Evolutionary conservation across 1,140 invertebrate species (phyloP).

Genomic region (Philaenus spumarius): DNA sequence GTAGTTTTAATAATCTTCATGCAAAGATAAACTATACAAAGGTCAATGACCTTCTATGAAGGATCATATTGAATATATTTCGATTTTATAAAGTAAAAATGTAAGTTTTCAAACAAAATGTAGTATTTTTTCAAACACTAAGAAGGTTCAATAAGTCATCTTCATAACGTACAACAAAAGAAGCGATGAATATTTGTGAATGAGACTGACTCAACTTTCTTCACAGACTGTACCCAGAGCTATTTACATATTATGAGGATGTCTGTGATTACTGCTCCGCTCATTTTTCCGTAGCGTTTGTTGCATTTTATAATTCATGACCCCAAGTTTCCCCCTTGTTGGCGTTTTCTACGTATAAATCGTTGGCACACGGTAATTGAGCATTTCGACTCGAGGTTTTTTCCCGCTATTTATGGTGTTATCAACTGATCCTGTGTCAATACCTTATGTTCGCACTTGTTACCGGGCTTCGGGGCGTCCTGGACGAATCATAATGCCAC

Average conservation of each 20-base stretch:
- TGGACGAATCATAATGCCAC: no score
- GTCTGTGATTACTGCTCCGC: conserved; percentile 12
- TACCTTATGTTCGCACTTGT: conserved; percentile 16
- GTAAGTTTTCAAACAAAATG: no score
- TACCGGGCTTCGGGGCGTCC: neutral
- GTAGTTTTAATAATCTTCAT: no score
- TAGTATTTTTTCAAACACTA: no score
- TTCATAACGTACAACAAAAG: neutral
- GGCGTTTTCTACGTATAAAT: conserved; percentile 15
- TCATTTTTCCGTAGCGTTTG: conserved; percentile 16
- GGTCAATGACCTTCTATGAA: no score
- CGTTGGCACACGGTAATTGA: neutral
- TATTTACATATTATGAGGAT: conserved; percentile 18
- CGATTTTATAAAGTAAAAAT: no score
- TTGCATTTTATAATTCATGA: conserved; percentile 15
- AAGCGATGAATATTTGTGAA: neutral
- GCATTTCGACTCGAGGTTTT: no score
- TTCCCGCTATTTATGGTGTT: conserved; percentile 12
- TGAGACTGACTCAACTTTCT: neutral
- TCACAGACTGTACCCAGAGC: conserved; percentile 11
- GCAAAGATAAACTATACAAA: no score
- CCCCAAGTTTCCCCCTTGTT: conserved; percentile 9
- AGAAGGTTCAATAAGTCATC: no score
- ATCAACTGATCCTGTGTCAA: conserved; percentile 5
- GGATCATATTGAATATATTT: no score